These are phyloP conservation scores for Stratiomys singularior DNA, from an alignment of 2,888 invertebrate species.

Conservation along the genomic window DNA sequence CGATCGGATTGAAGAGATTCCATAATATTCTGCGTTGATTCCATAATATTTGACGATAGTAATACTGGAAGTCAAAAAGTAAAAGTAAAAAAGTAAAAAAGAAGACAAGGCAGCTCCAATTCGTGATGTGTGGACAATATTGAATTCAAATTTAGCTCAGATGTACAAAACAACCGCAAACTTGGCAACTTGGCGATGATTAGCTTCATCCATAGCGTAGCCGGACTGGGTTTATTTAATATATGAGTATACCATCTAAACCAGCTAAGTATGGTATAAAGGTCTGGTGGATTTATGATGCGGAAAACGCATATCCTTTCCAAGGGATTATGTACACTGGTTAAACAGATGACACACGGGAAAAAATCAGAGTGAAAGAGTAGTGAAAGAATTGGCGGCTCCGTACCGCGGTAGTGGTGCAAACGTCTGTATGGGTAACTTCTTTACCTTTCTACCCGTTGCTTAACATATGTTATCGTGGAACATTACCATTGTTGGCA, in stretches of 20 bases:
- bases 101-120: conserved; percentile 56
- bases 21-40: conserved; percentile 54
- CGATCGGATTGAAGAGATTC: conserved; percentile 54
- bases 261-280: conserved; percentile 57
- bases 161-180: conserved; percentile 55
- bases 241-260: conserved; percentile 53
- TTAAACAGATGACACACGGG: conserved; percentile 52
- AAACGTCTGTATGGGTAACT: conserved; percentile 13
- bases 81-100: too few species aligned
- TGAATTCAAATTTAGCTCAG: conserved; percentile 56
- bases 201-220: conserved; percentile 57
- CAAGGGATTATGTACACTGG: conserved; percentile 54
- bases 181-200: conserved; percentile 57
- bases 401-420: conserved; percentile 14
- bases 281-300: conserved; percentile 57
- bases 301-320: conserved; percentile 55
- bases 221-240: conserved; percentile 55
- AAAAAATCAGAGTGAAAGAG: conserved; percentile 56
- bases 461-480: conserved; percentile 22
- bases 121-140: conserved; percentile 55
- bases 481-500: conserved; percentile 38
- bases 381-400: conserved; percentile 54
- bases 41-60: conserved; percentile 56
- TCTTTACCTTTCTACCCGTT: neutral
- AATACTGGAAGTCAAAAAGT: conserved; percentile 54